These are phyloP conservation scores for Paracyclopina nana DNA, from an alignment of 1,140 invertebrate species.

Conservation along the genomic window DNA sequence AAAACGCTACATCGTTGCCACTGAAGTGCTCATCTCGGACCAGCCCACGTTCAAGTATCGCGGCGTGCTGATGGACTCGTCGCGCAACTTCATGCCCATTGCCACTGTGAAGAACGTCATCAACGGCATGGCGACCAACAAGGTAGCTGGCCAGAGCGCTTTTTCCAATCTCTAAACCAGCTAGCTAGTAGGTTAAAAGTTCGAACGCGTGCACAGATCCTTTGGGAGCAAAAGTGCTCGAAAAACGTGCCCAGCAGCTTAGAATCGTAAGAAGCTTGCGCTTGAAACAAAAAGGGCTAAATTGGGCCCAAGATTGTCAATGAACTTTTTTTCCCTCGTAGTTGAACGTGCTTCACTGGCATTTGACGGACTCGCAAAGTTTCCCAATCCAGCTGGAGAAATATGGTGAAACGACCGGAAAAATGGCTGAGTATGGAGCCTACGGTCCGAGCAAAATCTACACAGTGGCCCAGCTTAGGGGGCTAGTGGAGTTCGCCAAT, in stretches of 20 bases:
- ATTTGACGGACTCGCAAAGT: conserved; percentile 66
- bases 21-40: conserved; percentile 17
- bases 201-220: no score
- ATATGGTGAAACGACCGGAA: conserved; percentile 34
- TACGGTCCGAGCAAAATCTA: conserved; percentile 38
- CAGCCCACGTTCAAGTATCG: conserved; percentile 18
- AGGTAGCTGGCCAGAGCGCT: no score
- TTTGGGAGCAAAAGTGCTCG: no score
- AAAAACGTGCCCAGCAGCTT: no score
- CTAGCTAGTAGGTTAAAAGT: no score
- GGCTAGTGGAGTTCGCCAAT: conserved; percentile 45
- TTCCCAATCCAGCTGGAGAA: conserved; percentile 59
- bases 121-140: conserved; percentile 55
- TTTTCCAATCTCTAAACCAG: no score
- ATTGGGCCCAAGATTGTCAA: no score
- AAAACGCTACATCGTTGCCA: conserved; percentile 18
- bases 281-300: no score
- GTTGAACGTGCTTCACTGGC: conserved; percentile 69
- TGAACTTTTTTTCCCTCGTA: conserved; percentile 24
- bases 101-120: conserved; percentile 46
- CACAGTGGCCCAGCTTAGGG: conserved; percentile 40
- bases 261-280: no score
- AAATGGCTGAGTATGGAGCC: conserved; percentile 46
- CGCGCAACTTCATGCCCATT: conserved; percentile 23
- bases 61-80: conserved; percentile 20